phyloP scores from a whole-genome alignment of 2,888 invertebrate genomes.

The Tethea ocularis region DNA sequence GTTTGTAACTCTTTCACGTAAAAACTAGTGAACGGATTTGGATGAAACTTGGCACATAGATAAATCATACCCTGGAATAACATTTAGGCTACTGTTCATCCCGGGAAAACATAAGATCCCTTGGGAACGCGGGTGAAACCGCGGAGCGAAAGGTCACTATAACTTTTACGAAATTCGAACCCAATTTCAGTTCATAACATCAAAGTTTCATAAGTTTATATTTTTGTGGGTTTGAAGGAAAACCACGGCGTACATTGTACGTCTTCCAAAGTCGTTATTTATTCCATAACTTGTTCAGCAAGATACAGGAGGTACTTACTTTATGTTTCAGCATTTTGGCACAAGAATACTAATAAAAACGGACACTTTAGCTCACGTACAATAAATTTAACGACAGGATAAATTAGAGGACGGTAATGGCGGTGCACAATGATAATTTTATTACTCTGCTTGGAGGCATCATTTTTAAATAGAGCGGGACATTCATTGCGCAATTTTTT shows the following conservation, averaged over 20 bases:
- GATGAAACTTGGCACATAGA: too few species aligned
- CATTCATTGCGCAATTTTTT: not conserved
- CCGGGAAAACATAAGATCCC: too few species aligned
- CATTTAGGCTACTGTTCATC: too few species aligned
- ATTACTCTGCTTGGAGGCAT: not conserved
- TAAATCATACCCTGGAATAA: too few species aligned
- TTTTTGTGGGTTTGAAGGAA: not conserved
- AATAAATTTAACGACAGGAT: not conserved
- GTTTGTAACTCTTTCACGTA: too few species aligned
- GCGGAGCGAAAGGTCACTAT: too few species aligned
- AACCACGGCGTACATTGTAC: not conserved
- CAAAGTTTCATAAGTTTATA: too few species aligned
- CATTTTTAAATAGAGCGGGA: not conserved
- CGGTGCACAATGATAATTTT: not conserved
- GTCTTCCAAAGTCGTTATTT: not conserved
- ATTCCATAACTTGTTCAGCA: not conserved
- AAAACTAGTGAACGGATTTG: too few species aligned
- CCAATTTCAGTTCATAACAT: too few species aligned
- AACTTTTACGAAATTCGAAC: too few species aligned
- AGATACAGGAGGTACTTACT: not conserved
- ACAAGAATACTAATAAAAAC: not conserved
- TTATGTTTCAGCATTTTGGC: constrained; percentile 3
- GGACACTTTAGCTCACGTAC: not conserved
- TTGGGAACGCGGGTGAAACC: too few species aligned
- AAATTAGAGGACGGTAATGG: not conserved